These are phyloP conservation scores for Anas platyrhynchos DNA, from an alignment of 2,113 vertebrate genomes.

Conservation along the genomic window DNA sequence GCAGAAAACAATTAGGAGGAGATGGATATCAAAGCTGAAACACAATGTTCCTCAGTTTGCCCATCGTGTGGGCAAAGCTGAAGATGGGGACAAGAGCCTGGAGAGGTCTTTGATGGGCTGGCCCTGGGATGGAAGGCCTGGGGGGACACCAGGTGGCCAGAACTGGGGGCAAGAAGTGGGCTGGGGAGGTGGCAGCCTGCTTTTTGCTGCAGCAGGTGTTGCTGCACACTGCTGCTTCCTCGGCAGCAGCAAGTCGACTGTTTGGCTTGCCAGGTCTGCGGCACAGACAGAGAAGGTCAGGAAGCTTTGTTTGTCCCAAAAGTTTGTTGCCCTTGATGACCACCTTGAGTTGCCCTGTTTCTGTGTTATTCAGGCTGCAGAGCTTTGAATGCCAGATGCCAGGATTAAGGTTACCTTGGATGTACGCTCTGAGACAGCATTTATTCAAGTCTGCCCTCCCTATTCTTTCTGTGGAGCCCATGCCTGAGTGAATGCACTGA, in stretches of 20 bases:
- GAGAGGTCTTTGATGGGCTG: neutral
- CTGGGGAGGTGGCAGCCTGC: neutral
- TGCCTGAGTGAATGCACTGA: neutral
- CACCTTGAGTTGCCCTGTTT: neutral
- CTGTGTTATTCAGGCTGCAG: rapidly evolving
- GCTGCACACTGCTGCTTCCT: neutral
- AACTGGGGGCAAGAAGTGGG: no score
- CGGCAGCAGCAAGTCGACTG: neutral
- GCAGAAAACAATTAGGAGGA: neutral
- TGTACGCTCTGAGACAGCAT: neutral
- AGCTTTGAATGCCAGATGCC: neutral
- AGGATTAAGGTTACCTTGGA: neutral
- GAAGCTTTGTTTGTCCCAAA: neutral
- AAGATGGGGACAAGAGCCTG: neutral
- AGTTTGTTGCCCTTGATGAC: neutral
- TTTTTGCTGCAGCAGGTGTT: neutral
- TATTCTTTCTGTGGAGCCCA: neutral
- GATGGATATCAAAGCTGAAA: neutral
- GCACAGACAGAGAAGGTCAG: neutral
- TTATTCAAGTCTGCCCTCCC: neutral
- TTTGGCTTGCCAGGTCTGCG: neutral
- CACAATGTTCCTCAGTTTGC: neutral
- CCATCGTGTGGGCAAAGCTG: neutral
- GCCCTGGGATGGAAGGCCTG: neutral
- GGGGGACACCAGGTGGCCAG: neutral